Evolutionary conservation across 2,113 vertebrate species (phyloP).

Genomic region (Brienomyrus brachyistius): DNA sequence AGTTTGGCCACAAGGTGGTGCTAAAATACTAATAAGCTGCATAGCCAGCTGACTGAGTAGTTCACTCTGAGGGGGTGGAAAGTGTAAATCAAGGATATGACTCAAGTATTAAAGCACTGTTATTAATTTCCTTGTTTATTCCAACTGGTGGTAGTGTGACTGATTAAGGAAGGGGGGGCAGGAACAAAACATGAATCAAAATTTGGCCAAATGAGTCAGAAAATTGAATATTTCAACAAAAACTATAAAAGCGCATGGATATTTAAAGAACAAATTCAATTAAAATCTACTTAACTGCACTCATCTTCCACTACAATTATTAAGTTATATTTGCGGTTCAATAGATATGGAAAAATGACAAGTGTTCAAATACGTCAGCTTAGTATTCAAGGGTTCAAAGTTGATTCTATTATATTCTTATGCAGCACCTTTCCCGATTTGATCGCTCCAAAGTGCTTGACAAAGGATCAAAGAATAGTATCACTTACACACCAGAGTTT

Average conservation of each 20-base stretch:
- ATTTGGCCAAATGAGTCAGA: not conserved
- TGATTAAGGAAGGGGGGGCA: not conserved
- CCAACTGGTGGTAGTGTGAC: not conserved
- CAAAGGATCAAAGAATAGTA: not conserved
- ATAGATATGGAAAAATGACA: not conserved
- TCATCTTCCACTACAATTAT: not conserved
- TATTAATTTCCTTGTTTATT: not conserved
- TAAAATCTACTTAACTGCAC: not conserved
- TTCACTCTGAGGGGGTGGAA: not conserved
- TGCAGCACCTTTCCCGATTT: not conserved
- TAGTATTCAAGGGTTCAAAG: not conserved
- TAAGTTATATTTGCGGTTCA: not conserved
- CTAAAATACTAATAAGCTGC: not conserved
- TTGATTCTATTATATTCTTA: not conserved
- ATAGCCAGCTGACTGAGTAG: not conserved
- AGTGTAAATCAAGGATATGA: conserved; percentile 1
- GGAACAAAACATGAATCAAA: not conserved
- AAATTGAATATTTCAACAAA: not conserved
- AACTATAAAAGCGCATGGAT: not conserved
- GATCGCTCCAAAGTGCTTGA: not conserved
- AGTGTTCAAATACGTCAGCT: not conserved
- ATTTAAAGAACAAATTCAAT: not conserved
- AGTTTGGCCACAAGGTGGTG: not conserved
- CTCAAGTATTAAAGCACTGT: not conserved
- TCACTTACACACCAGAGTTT: not conserved